These are phyloP conservation scores for Adelges cooleyi DNA, from an alignment of 1,140 invertebrate species.

Conservation along the genomic window DNA sequence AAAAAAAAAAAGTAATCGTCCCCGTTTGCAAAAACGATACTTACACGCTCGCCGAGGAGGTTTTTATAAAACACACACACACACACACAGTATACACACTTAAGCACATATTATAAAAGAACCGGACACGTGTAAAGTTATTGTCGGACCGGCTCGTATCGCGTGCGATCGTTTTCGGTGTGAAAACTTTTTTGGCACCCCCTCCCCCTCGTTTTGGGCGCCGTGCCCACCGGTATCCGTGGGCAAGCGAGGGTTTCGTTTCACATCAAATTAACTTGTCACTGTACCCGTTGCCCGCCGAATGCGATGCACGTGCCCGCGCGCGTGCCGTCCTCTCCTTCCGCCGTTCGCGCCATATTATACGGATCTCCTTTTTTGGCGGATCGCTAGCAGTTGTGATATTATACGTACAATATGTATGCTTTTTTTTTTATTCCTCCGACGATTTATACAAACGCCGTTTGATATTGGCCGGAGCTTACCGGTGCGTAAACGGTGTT, in stretches of 20 bases:
- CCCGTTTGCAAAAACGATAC: constrained; percentile 22
- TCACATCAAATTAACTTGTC: constrained; percentile 28
- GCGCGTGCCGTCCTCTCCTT: background rate
- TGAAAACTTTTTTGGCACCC: constrained; percentile 22
- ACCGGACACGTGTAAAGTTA: constrained; percentile 27
- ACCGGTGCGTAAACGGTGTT: no score
- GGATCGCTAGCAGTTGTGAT: background rate
- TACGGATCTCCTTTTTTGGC: background rate
- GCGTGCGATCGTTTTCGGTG: constrained; percentile 12
- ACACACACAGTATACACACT: no score
- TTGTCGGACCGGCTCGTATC: background rate
- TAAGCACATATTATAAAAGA: constrained; percentile 5
- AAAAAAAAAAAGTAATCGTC: constrained; percentile 5
- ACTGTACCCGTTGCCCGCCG: background rate
- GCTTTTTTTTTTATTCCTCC: background rate
- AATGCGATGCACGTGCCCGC: background rate
- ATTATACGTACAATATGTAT: no score
- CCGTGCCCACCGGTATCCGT: background rate
- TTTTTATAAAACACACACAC: no score
- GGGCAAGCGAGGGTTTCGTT: constrained; percentile 3
- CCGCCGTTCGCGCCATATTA: background rate
- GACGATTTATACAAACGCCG: no score
- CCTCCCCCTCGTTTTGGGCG: background rate
- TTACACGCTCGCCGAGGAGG: no score
- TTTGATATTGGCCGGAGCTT: no score